phyloP scores from a whole-genome alignment of 2,888 invertebrate genomes.

The Oligia strigilis region DNA sequence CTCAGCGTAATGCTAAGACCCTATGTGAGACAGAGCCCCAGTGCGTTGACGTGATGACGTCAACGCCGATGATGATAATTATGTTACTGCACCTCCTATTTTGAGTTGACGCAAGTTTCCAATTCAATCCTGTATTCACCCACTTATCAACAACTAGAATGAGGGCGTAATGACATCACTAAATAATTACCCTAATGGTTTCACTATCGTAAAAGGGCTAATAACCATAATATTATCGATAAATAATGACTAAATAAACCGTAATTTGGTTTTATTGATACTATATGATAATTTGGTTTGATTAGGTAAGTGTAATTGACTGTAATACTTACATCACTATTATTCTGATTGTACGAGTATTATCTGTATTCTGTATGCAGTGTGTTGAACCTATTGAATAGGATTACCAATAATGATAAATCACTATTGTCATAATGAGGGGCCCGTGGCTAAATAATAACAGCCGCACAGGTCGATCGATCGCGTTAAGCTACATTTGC shows the following conservation, averaged over 20 bases:
- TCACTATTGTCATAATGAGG: background rate
- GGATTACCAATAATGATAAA: background rate
- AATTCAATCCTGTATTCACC: background rate
- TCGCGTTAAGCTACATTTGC: too few species aligned
- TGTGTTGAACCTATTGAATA: background rate
- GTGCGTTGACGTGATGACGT: too few species aligned
- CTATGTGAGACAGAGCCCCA: too few species aligned
- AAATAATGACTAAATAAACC: slow-evolving; percentile 41
- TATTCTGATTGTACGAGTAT: background rate
- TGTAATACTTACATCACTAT: background rate
- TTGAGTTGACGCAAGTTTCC: too few species aligned
- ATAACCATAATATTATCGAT: slow-evolving; percentile 36
- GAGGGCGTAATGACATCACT: slow-evolving; percentile 28
- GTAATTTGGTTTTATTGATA: slow-evolving; percentile 48
- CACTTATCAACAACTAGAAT: slow-evolving; percentile 26
- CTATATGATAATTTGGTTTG: slow-evolving; percentile 14
- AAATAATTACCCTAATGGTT: slow-evolving; percentile 45
- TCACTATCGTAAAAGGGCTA: slow-evolving; percentile 36
- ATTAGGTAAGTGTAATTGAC: slow-evolving; percentile 35
- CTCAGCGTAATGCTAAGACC: too few species aligned
- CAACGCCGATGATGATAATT: too few species aligned
- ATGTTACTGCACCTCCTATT: too few species aligned
- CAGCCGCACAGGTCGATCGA: too few species aligned
- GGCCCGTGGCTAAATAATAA: too few species aligned
- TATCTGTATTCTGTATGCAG: background rate